Evolutionary conservation across 2,113 vertebrate species (phyloP).

Genomic region (Cisticola juncidis): DNA sequence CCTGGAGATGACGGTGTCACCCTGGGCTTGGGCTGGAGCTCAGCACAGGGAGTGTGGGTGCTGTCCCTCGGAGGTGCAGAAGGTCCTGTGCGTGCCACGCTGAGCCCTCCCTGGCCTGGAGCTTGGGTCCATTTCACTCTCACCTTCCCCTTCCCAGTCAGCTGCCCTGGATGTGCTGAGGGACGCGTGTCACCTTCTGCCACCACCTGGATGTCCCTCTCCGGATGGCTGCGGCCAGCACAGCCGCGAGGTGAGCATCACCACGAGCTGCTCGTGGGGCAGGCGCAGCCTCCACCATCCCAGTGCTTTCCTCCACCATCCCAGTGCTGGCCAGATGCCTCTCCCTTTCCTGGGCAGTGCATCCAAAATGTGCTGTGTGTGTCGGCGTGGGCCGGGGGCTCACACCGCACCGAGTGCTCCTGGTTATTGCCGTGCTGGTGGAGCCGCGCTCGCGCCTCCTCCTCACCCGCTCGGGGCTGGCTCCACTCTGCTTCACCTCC

Average conservation of each 20-base stretch:
- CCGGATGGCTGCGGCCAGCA: neutral
- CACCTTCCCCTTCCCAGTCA: neutral
- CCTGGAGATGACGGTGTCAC: neutral
- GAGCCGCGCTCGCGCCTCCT: neutral
- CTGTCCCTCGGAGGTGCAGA: neutral
- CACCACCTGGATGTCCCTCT: neutral
- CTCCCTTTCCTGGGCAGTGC: neutral
- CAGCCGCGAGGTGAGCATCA: constrained; percentile 64
- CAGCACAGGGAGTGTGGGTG: accelerated
- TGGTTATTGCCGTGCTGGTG: constrained; percentile 80
- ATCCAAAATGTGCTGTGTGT: constrained; percentile 36
- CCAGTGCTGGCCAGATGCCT: neutral
- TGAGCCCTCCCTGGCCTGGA: neutral
- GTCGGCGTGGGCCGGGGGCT: neutral
- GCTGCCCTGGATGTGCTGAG: neutral
- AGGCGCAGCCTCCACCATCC: neutral
- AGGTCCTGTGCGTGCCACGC: accelerated
- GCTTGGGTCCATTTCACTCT: accelerated
- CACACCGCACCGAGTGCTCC: neutral
- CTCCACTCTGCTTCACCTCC: constrained; percentile 23
- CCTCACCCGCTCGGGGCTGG: neutral
- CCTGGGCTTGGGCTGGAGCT: neutral
- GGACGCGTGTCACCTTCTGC: neutral
- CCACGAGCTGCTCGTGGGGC: neutral
- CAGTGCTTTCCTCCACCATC: neutral